A percentile compares a stretch with the other conserved stretches of the same genome.
These are phyloP conservation scores for Chymomyza caudatula DNA, from an alignment of 2,888 invertebrate genomes.

Conservation along the genomic window DNA sequence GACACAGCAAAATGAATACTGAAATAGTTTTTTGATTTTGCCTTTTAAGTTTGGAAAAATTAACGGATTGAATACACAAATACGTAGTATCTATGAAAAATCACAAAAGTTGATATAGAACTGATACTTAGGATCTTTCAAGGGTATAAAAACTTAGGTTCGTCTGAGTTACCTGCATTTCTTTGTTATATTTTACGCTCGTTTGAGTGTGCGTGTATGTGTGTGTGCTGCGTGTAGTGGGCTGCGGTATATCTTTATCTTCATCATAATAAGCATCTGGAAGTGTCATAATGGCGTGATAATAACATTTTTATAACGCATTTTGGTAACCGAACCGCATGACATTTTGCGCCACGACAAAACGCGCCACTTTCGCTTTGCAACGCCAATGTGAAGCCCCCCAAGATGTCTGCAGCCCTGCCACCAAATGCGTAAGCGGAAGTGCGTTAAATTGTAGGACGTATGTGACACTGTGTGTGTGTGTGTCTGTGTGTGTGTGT, in stretches of 20 bases:
- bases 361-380: slow-evolving; percentile 1
- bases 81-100: no score
- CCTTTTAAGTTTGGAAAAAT: no score
- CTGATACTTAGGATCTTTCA: neutral
- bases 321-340: slow-evolving; percentile 54
- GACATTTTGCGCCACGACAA: slow-evolving; percentile 27
- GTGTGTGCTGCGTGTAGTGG: neutral
- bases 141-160: neutral
- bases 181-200: neutral
- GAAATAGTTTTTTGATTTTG: no score
- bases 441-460: slow-evolving; percentile 33
- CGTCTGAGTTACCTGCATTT: slow-evolving; percentile 1
- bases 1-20: no score
- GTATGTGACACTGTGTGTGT: neutral
- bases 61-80: no score
- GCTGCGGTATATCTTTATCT: slow-evolving; percentile 42
- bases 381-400: neutral
- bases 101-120: neutral
- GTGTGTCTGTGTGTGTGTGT: neutral
- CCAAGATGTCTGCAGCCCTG: neutral
- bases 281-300: slow-evolving; percentile 62
- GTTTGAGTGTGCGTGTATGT: neutral
- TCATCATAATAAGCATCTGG: slow-evolving; percentile 63
- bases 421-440: slow-evolving; percentile 9
- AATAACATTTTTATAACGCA: slow-evolving; percentile 67